Percentiles rank a stretch among this genome's conserved stretches.
Evolutionary conservation across 2,113 vertebrate genomes (phyloP).

Genomic region (Phaetusa simplex): DNA sequence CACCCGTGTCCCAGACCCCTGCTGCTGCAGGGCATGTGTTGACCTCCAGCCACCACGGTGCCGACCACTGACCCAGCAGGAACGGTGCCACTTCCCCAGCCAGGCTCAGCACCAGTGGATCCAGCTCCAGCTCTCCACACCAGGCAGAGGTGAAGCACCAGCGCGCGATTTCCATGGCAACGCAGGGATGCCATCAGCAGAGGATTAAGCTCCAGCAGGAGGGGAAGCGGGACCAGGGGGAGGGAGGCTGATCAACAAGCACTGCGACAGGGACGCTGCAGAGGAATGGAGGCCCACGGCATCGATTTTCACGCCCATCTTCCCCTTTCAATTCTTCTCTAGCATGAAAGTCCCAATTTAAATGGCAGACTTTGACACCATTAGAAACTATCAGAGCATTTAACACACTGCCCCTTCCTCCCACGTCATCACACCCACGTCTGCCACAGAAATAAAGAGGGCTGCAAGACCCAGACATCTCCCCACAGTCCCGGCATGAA

Average conservation of each 20-base stretch:
- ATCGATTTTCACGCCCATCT: conserved; percentile 22
- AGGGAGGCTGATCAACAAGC: not conserved
- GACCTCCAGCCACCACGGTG: not conserved
- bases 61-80: not conserved
- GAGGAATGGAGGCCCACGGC: not conserved
- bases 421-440: not conserved
- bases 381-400: conserved; percentile 43
- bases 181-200: not conserved
- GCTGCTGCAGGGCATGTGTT: accelerated
- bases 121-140: not conserved
- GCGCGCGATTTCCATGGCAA: not conserved
- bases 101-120: accelerated
- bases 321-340: conserved; percentile 36
- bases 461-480: conserved; percentile 13
- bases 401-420: conserved; percentile 51
- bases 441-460: conserved; percentile 30
- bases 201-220: not conserved
- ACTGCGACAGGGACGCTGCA: not conserved
- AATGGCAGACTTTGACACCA: conserved; percentile 28
- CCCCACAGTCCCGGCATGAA: not conserved
- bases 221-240: not conserved
- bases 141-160: not conserved
- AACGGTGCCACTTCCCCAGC: not conserved
- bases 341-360: conserved; percentile 45
- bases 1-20: accelerated